Percentiles rank a stretch among this genome's conserved stretches.
phyloP scores from a whole-genome alignment of 2,888 invertebrate species.

The Pollenia angustigena region DNA sequence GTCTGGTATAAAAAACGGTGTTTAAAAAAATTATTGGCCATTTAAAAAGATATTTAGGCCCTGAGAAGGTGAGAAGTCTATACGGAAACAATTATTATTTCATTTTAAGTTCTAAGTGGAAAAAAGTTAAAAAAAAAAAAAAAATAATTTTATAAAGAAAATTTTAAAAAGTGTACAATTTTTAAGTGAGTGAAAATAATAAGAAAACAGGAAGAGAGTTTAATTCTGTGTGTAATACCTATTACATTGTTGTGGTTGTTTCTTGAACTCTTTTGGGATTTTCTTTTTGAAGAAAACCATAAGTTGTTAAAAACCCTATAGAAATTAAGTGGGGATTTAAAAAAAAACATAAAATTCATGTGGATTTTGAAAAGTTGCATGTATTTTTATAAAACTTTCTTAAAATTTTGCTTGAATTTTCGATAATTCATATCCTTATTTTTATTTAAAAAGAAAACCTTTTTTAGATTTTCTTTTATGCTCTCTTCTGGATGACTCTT shows the following conservation, averaged over 20 bases:
- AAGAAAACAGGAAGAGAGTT: conserved; percentile 50
- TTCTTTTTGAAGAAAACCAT: not conserved
- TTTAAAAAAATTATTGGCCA: not conserved
- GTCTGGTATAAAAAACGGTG: conserved; percentile 43
- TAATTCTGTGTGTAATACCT: not conserved
- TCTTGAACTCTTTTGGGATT: conserved; percentile 7
- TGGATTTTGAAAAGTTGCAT: too few species aligned
- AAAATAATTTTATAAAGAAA: not conserved
- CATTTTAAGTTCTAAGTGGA: too few species aligned
- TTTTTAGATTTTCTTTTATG: not conserved
- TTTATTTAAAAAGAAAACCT: too few species aligned
- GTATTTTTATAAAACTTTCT: too few species aligned
- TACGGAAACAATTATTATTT: not conserved
- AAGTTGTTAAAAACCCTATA: too few species aligned
- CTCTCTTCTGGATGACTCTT: not conserved
- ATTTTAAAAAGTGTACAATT: conserved; percentile 12
- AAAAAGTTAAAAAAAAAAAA: conserved; percentile 2
- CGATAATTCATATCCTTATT: too few species aligned
- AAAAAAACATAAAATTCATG: conserved; percentile 14
- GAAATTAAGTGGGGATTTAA: too few species aligned
- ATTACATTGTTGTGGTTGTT: conserved; percentile 26
- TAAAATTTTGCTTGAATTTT: too few species aligned
- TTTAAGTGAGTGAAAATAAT: not conserved
- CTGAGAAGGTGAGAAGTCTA: not conserved
- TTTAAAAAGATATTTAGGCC: not conserved